Evolutionary conservation across 2,113 vertebrate genomes (phyloP).

Genomic region (Cyanocitta stelleri): DNA sequence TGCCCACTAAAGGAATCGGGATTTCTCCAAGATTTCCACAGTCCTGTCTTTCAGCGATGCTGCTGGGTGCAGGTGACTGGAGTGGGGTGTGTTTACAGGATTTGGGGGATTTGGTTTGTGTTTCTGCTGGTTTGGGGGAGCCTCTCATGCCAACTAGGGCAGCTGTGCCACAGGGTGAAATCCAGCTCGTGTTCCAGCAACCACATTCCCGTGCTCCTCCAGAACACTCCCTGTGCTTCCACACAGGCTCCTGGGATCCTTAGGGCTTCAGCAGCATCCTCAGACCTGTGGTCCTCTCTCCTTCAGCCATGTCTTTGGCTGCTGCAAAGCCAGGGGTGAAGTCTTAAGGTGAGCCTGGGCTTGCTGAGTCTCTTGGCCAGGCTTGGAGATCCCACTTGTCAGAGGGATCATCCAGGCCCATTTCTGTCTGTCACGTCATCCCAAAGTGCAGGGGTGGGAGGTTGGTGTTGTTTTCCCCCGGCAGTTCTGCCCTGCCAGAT

Average conservation of each 20-base stretch:
- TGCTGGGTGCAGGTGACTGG: not conserved
- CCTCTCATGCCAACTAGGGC: not conserved
- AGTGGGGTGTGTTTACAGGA: not conserved
- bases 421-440: not conserved
- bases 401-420: not conserved
- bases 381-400: not conserved
- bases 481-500: not conserved
- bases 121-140: not conserved
- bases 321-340: not conserved
- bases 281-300: not conserved
- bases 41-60: not conserved
- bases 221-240: not conserved
- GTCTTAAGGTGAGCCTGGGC: not conserved
- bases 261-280: not conserved
- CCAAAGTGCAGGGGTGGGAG: not conserved
- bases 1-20: fast-evolving
- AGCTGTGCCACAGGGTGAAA: not conserved
- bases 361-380: not conserved
- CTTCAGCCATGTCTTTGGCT: fast-evolving
- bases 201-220: no score
- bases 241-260: not conserved
- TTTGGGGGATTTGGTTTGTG: not conserved
- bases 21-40: not conserved
- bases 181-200: fast-evolving
- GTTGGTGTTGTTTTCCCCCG: not conserved